phyloP scores from a whole-genome alignment of 2,797 vertebrate genomes.

The Lindbergichthys nudifrons region DNA sequence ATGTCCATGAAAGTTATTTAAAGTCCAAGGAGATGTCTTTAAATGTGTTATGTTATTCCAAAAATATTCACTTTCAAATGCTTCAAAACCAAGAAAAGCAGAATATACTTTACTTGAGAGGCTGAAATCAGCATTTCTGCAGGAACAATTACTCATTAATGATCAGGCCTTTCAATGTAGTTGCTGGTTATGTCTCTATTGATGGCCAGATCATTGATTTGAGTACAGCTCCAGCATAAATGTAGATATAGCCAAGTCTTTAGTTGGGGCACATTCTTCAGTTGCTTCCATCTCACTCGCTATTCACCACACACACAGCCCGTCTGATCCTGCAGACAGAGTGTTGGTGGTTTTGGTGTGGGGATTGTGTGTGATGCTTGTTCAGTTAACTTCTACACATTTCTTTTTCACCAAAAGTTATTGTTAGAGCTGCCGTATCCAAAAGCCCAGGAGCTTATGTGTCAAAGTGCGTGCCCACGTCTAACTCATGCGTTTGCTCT shows the following conservation, averaged over 20 bases:
- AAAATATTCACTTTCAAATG: too few relatives aligned
- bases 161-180: too few relatives aligned
- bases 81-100: too few relatives aligned
- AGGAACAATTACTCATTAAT: too few relatives aligned
- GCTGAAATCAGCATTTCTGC: too few relatives aligned
- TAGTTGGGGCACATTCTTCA: background rate
- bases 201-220: too few relatives aligned
- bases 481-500: slow-evolving; percentile 50
- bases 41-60: too few relatives aligned
- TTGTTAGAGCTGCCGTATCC: background rate
- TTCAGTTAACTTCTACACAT: slow-evolving; percentile 35
- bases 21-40: too few relatives aligned
- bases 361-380: slow-evolving; percentile 21
- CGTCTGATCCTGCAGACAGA: slow-evolving; percentile 12
- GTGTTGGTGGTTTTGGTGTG: slow-evolving; percentile 21
- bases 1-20: too few relatives aligned
- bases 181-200: too few relatives aligned
- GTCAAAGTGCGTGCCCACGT: slow-evolving; percentile 37
- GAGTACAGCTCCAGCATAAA: background rate
- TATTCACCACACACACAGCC: slow-evolving; percentile 25
- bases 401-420: slow-evolving; percentile 28
- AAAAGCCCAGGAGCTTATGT: slow-evolving; percentile 38
- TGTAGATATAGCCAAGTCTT: background rate
- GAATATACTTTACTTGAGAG: too few relatives aligned
- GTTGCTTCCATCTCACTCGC: slow-evolving; percentile 11